Evolutionary conservation across 1,140 invertebrate genomes (phyloP).

Genomic region (Cyclargus thomasi): DNA sequence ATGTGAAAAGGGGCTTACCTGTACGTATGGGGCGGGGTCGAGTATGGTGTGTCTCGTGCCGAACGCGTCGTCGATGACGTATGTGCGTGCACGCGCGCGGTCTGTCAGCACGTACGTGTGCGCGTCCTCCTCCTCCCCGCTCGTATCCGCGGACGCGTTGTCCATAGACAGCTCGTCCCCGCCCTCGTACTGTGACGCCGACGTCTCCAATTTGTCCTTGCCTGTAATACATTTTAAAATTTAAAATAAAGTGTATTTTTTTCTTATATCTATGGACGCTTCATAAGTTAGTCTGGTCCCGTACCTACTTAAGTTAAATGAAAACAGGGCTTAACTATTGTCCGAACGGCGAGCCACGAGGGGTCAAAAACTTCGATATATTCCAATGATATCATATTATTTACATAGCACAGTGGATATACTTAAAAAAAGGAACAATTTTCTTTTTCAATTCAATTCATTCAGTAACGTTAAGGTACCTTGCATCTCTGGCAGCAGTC

Average conservation of each 20-base stretch:
- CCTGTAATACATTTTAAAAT: conserved; percentile 26
- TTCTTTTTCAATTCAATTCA: too few relatives aligned
- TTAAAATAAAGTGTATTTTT: background rate
- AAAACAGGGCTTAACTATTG: too few relatives aligned
- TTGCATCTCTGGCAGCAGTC: conserved; percentile 41
- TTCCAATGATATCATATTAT: too few relatives aligned
- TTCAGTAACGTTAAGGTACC: too few relatives aligned
- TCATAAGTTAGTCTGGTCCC: too few relatives aligned
- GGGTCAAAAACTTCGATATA: too few relatives aligned
- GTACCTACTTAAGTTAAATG: too few relatives aligned
- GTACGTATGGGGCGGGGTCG: conserved; percentile 39
- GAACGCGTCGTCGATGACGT: conserved; percentile 55
- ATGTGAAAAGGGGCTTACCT: too few relatives aligned
- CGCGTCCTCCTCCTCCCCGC: conserved; percentile 31
- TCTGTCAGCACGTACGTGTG: conserved; percentile 67
- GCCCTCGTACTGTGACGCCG: conserved; percentile 28
- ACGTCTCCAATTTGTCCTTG: conserved; percentile 47
- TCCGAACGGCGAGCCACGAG: too few relatives aligned
- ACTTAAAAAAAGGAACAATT: too few relatives aligned
- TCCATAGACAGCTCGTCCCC: conserved; percentile 51
- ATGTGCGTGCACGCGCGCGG: conserved; percentile 48
- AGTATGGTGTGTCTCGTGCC: conserved; percentile 52
- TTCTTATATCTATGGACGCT: too few relatives aligned
- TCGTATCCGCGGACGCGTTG: conserved; percentile 50
- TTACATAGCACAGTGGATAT: too few relatives aligned